Conservation (phyloP, 1,140 invertebrate species). For the Chironomus striatipennis region DNA sequence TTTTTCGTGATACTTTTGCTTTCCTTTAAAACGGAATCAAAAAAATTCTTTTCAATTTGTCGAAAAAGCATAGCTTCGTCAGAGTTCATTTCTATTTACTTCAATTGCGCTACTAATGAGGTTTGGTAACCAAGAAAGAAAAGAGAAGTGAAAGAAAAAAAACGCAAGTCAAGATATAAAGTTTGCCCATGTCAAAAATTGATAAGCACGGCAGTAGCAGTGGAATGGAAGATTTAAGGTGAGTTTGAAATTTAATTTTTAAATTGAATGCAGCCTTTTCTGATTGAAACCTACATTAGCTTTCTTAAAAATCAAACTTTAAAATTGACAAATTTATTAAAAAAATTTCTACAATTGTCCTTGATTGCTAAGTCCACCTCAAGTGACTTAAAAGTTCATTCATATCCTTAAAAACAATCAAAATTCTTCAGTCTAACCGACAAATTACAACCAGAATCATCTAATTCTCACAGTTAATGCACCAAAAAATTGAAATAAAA, state of each 20-base stretch:
- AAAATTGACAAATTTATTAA: too few relatives aligned
- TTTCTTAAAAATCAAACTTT: too few relatives aligned
- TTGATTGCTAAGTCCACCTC: too few relatives aligned
- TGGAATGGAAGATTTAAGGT: neutral
- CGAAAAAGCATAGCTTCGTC: neutral
- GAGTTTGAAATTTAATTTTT: too few relatives aligned
- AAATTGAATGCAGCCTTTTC: too few relatives aligned
- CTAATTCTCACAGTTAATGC: too few relatives aligned
- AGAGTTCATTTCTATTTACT: neutral
- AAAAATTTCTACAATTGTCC: too few relatives aligned
- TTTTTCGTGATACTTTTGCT: neutral
- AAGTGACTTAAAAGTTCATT: too few relatives aligned
- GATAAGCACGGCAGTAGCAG: neutral
- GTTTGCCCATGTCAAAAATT: constrained; percentile 12
- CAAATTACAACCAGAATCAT: too few relatives aligned
- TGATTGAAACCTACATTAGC: too few relatives aligned
- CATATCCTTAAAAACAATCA: too few relatives aligned
- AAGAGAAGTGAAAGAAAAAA: neutral
- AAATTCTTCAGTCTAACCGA: too few relatives aligned
- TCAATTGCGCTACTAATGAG: neutral
- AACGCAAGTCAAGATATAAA: neutral
- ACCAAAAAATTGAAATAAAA: neutral
- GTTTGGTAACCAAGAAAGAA: neutral
- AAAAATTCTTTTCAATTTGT: neutral
- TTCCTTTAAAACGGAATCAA: neutral